Percentiles rank a stretch among this genome's conserved stretches.
Evolutionary conservation across 2,888 invertebrate genomes (phyloP).

Genomic region (Lycophotia porphyrea): DNA sequence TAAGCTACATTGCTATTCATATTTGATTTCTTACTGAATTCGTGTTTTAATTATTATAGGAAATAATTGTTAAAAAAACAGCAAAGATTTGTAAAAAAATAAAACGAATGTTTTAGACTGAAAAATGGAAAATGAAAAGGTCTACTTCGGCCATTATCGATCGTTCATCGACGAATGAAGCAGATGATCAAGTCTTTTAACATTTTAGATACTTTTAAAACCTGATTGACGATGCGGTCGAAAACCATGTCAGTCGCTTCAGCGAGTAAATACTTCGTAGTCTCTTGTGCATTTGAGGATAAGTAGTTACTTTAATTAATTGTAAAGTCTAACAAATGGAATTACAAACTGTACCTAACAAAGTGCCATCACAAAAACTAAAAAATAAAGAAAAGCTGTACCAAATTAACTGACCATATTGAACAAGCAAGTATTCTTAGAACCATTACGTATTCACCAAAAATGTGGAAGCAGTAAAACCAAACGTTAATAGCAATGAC

Average conservation of each 20-base stretch:
- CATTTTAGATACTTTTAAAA: neutral
- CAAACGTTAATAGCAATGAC: slow-evolving; percentile 69
- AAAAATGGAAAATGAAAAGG: neutral
- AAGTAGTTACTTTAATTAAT: neutral
- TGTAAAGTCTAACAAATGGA: neutral
- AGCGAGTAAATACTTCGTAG: neutral
- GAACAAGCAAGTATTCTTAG: slow-evolving; percentile 63
- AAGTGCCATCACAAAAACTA: neutral
- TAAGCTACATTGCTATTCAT: neutral
- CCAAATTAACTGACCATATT: slow-evolving; percentile 26
- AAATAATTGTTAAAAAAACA: neutral
- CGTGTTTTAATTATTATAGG: neutral
- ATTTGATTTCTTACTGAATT: neutral
- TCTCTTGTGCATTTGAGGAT: neutral
- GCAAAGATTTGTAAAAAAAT: neutral
- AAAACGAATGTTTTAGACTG: neutral
- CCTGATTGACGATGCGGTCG: neutral
- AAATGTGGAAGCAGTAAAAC: slow-evolving; percentile 86
- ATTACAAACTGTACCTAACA: neutral
- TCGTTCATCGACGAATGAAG: neutral
- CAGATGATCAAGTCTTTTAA: neutral
- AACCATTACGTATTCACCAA: slow-evolving; percentile 77
- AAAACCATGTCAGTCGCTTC: neutral
- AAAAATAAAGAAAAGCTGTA: slow-evolving; percentile 16
- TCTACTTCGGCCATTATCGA: neutral